Percentiles rank a stretch among this genome's conserved stretches.
These are phyloP conservation scores for Bhutanitis thaidina DNA, from an alignment of 2,888 invertebrate species.

Conservation along the genomic window DNA sequence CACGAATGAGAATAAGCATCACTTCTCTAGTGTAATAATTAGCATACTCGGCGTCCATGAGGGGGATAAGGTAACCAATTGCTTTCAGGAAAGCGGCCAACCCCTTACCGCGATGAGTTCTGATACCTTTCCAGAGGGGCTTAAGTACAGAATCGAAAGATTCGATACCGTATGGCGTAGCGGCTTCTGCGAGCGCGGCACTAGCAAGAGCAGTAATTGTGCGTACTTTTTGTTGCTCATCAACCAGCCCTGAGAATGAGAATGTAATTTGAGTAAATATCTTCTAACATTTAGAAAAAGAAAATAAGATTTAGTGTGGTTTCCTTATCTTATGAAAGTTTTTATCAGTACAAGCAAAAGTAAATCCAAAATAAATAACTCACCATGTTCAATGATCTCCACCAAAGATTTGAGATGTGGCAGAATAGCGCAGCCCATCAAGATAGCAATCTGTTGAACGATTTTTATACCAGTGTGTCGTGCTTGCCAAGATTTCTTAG, in stretches of 20 bases:
- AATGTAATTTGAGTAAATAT: neutral
- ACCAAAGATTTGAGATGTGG: slow-evolving; percentile 98
- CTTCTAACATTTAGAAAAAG: too few species aligned
- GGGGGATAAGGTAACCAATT: slow-evolving; percentile 98
- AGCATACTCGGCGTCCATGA: slow-evolving; percentile 99
- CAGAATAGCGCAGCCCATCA: slow-evolving; percentile 99
- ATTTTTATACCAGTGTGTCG: slow-evolving; percentile 99
- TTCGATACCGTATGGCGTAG: slow-evolving; percentile 99
- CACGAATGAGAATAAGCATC: slow-evolving; percentile 97
- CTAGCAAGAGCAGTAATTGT: slow-evolving; percentile 99
- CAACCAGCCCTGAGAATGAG: slow-evolving; percentile 86
- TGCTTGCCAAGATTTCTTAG: slow-evolving; percentile 99
- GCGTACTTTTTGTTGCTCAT: slow-evolving; percentile 99
- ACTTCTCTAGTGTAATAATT: slow-evolving; percentile 99
- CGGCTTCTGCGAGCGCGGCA: slow-evolving; percentile 98
- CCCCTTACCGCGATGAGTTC: slow-evolving; percentile 94
- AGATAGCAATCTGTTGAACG: slow-evolving; percentile 99
- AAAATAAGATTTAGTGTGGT: too few species aligned
- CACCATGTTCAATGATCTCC: slow-evolving; percentile 99
- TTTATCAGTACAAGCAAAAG: too few species aligned
- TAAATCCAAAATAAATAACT: too few species aligned
- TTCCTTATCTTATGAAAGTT: too few species aligned
- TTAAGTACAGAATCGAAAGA: slow-evolving; percentile 99
- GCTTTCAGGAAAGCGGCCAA: slow-evolving; percentile 99
- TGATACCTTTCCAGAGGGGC: slow-evolving; percentile 99